These are phyloP conservation scores for Urocyon cinereoargenteus DNA, from an alignment of 2,797 vertebrate genomes.

Conservation along the genomic window DNA sequence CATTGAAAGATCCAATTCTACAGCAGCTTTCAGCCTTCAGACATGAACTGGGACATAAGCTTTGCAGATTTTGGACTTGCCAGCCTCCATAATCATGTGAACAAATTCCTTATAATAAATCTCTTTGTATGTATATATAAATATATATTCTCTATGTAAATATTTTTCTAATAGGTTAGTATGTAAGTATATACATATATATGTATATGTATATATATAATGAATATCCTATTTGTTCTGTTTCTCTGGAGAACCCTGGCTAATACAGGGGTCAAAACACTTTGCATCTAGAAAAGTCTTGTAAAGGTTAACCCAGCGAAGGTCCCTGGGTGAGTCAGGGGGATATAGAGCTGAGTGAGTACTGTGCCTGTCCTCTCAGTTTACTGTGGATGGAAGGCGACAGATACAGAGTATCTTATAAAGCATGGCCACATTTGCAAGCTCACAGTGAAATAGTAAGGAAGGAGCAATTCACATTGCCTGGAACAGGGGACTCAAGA, in stretches of 20 bases:
- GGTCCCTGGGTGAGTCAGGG: not conserved
- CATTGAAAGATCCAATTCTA: not conserved
- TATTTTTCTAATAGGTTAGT: not conserved
- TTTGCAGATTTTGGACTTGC: not conserved
- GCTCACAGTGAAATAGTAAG: not conserved
- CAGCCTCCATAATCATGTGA: not conserved
- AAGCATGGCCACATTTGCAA: not conserved
- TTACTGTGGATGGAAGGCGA: not conserved
- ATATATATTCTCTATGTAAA: not conserved
- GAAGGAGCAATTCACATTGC: not conserved
- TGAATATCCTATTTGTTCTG: not conserved
- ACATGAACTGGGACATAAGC: not conserved
- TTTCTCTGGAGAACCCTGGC: not conserved
- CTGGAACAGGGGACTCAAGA: not conserved
- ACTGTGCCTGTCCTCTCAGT: not conserved
- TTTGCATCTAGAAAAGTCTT: not conserved
- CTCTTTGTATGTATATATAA: not conserved
- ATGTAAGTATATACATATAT: not conserved
- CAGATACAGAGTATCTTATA: not conserved
- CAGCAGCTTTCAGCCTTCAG: not conserved
- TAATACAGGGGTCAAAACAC: not conserved
- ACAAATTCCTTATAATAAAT: not conserved
- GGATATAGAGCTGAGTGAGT: not conserved
- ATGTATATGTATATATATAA: not conserved
- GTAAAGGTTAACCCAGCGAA: not conserved